Evolutionary conservation across 1,140 invertebrate genomes (phyloP).

Genomic region (Pantala flavescens): DNA sequence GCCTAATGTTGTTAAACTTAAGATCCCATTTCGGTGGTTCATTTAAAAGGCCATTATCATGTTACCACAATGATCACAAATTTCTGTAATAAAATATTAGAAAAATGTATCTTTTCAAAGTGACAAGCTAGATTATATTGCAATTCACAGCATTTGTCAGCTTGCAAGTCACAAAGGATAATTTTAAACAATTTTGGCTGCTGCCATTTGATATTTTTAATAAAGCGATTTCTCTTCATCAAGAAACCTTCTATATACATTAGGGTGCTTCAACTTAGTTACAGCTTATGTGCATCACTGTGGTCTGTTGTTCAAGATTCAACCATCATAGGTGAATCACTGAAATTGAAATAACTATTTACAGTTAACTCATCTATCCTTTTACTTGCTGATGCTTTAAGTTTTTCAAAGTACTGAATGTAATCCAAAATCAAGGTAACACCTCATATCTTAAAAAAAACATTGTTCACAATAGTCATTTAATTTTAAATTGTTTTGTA

Average conservation of each 20-base stretch:
- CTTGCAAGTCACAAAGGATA: background rate
- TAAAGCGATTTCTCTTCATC: background rate
- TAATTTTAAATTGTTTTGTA: too few relatives aligned
- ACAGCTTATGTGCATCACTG: background rate
- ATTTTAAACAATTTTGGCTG: background rate
- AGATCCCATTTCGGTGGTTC: background rate
- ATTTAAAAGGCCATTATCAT: background rate
- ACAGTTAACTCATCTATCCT: too few relatives aligned
- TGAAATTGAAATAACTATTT: too few relatives aligned
- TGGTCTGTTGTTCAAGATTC: too few relatives aligned
- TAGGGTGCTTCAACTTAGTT: background rate
- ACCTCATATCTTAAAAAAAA: too few relatives aligned
- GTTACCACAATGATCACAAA: background rate
- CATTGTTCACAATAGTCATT: too few relatives aligned
- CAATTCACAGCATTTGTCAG: background rate
- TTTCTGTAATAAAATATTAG: constrained; percentile 8
- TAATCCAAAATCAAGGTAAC: too few relatives aligned
- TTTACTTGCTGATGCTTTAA: too few relatives aligned
- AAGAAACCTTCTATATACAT: background rate
- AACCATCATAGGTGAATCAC: too few relatives aligned
- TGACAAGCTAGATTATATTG: background rate
- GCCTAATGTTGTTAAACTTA: background rate
- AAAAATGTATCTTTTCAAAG: background rate
- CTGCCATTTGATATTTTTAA: constrained; percentile 4
- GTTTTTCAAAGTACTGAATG: too few relatives aligned